Evolutionary conservation across 2,113 vertebrate species (phyloP).

Genomic region (Myotis davidii): DNA sequence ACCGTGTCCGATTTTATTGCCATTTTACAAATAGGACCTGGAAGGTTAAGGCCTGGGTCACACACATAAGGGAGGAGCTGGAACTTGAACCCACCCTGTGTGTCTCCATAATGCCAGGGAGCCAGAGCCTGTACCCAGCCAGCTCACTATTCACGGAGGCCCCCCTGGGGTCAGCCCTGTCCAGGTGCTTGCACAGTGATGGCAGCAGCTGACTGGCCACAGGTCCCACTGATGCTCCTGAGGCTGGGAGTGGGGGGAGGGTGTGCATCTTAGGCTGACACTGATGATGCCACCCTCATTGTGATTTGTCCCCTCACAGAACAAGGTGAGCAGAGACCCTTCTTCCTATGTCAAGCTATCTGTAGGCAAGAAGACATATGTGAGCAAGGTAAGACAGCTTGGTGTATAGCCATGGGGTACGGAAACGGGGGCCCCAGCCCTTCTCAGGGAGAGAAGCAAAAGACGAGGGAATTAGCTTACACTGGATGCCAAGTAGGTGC

Average conservation of each 20-base stretch:
- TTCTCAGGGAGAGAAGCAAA: not conserved
- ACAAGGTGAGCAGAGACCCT: constrained; percentile 86
- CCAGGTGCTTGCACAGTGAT: not conserved
- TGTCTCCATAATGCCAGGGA: not conserved
- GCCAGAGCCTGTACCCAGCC: not conserved
- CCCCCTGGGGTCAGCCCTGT: not conserved
- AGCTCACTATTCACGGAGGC: not conserved
- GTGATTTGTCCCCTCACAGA: constrained; percentile 58
- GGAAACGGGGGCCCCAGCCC: not conserved
- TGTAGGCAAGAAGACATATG: constrained; percentile 88
- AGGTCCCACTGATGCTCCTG: not conserved
- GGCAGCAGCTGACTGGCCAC: not conserved
- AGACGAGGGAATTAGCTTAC: not conserved
- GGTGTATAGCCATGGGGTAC: not conserved
- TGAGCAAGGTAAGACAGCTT: constrained; percentile 91
- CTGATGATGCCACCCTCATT: not conserved
- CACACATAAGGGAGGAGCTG: not conserved
- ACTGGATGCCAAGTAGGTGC: not conserved
- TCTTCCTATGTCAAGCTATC: constrained; percentile 92
- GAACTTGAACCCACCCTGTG: not conserved
- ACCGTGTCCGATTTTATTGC: not conserved
- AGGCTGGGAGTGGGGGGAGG: not conserved
- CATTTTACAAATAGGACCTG: not conserved
- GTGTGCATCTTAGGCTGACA: not conserved
- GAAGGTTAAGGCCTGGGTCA: not conserved